Evolutionary conservation across 2,888 invertebrate genomes (phyloP).

Genomic region (Drosophila engyochracea): DNA sequence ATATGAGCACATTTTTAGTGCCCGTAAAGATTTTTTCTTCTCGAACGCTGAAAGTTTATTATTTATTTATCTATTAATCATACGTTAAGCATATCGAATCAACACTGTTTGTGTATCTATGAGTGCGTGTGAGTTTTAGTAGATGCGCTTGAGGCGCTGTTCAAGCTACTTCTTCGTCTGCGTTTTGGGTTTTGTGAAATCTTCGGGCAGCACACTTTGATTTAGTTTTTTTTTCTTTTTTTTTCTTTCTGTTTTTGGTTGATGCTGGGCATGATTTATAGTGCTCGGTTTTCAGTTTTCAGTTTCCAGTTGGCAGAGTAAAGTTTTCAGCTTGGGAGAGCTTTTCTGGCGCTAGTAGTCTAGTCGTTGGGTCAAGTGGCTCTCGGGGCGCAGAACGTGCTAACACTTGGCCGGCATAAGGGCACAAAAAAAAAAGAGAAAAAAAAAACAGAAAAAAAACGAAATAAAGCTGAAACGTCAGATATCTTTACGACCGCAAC

Average conservation of each 20-base stretch:
- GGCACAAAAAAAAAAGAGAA: background rate
- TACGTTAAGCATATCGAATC: conserved; percentile 15
- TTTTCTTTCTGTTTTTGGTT: conserved; percentile 19
- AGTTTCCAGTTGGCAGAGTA: conserved; percentile 18
- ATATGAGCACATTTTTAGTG: background rate
- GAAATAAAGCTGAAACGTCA: conserved; percentile 4
- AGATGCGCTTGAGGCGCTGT: conserved; percentile 55
- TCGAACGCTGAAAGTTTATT: background rate
- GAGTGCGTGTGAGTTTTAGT: conserved; percentile 58
- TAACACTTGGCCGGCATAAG: conserved; percentile 62
- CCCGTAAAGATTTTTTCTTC: background rate
- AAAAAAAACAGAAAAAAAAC: background rate
- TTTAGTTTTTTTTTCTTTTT: conserved; percentile 49
- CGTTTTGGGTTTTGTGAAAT: conserved; percentile 59
- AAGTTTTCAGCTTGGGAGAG: conserved; percentile 37
- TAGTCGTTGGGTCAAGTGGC: conserved; percentile 56
- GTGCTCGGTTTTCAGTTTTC: conserved; percentile 41
- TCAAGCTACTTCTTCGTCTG: conserved; percentile 35
- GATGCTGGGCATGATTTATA: conserved; percentile 68
- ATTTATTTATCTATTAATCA: background rate
- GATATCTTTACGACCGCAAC: conserved; percentile 53
- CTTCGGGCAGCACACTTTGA: conserved; percentile 70
- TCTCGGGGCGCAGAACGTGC: conserved; percentile 69
- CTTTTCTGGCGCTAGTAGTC: conserved; percentile 52
- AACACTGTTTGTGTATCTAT: conserved; percentile 36